Base-by-base conservation (phyloP, 2,888 invertebrate species). In the Monopis laevigella region DNA sequence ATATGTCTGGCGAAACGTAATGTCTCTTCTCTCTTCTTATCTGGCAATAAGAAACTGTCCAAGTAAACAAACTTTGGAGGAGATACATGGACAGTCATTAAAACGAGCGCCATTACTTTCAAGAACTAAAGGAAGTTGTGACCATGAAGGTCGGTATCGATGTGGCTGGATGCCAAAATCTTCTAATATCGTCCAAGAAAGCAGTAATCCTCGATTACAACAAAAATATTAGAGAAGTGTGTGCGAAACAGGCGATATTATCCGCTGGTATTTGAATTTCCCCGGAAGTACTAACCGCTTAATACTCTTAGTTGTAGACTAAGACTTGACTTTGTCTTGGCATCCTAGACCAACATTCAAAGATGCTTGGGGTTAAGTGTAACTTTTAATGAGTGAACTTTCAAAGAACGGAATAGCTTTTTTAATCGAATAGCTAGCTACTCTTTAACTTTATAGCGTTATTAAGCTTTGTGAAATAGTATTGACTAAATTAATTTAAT, bases 81-180 rank as follows among this genome's bases (percentile, higher is more conserved):
- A 70, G 72, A 36, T 36, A 73, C 71, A 77, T 72, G 67, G 71
- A 69, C 75, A 74, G 75, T 78, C 74, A 78, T 78, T 77, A 77
- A 75, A 71, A 56, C 64, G 62, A 69, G 65, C 59, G 63, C 64
- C 67, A 62, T 62, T 65, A 70, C 64, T 74, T 69, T 74, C 67
- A 60, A 63, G 59, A 64, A 65, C 63, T 72, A 73, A 66, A 65
- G 67, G 68, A 64, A 72, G 73, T 75, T 73, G 73, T 66, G 62
- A 69, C 71, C 75, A 73, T 75, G 69, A 75, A 77, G 78, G 78
- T 80, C 77, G 71, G 77, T 78, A 80, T 77, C 78, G 64, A 49
- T 56, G 62, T 80, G 80, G 78, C 77, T 55, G 62, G 58, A 55
- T 72, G 78, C 80, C 80, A 80, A 75, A 70, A 77, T 75, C 75